These are phyloP conservation scores for Tanaodytes sp. DNA, from an alignment of 2,888 invertebrate genomes.

Conservation along the genomic window DNA sequence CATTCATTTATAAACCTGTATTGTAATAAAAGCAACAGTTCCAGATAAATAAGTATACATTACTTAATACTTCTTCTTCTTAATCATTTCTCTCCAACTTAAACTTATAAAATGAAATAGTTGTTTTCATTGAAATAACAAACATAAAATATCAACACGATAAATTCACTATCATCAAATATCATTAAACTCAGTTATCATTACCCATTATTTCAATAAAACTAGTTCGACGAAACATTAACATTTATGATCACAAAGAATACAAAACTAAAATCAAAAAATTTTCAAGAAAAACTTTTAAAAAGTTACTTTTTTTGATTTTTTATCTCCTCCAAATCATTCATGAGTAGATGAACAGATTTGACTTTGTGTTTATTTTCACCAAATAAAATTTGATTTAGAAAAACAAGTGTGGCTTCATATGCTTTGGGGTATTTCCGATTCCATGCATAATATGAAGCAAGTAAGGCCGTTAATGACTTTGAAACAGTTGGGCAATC, in stretches of 20 bases:
- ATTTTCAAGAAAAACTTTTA: not conserved
- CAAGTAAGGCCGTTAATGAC: constrained; percentile 6
- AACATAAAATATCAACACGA: no score
- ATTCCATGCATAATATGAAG: constrained; percentile 25
- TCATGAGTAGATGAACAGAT: constrained; percentile 7
- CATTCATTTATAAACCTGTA: no score
- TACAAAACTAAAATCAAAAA: not conserved
- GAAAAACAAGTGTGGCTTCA: constrained; percentile 11
- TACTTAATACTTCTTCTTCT: no score
- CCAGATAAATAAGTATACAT: no score
- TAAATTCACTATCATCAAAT: no score
- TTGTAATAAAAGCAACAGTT: not conserved
- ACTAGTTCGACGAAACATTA: no score
- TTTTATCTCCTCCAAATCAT: not conserved
- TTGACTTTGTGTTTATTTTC: constrained; percentile 17
- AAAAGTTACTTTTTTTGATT: not conserved
- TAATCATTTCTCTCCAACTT: no score
- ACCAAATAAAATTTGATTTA: constrained; percentile 8
- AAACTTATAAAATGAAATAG: no score
- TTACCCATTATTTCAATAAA: no score
- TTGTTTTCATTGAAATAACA: no score
- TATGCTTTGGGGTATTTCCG: constrained; percentile 17
- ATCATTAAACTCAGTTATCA: no score
- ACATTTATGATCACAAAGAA: no score
- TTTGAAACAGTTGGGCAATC: constrained; percentile 14